These are phyloP conservation scores for Tetrax tetrax DNA, from an alignment of 2,113 vertebrate species.

Conservation along the genomic window DNA sequence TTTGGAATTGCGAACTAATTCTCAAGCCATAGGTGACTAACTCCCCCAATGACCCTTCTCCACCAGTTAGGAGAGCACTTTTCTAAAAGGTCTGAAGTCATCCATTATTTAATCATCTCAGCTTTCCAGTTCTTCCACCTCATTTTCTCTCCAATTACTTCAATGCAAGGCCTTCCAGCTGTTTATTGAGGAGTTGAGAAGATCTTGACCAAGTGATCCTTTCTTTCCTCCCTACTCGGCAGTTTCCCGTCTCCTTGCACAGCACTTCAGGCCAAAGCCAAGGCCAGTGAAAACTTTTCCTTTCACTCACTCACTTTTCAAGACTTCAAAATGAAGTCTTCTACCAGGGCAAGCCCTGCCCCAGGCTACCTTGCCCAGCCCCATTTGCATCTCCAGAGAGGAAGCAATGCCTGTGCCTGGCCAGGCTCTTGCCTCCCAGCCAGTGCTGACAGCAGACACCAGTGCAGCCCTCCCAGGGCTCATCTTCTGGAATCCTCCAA, in stretches of 20 bases:
- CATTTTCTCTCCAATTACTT: not conserved
- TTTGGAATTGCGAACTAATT: not conserved
- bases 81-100: not conserved
- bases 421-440: not conserved
- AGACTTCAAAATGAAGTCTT: not conserved
- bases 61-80: not conserved
- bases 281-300: not conserved
- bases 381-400: not conserved
- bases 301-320: not conserved
- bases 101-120: not conserved
- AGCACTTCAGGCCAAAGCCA: not conserved
- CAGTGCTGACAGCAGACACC: not conserved
- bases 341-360: not conserved
- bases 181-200: not conserved
- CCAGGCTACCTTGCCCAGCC: not conserved
- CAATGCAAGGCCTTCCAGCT: not conserved
- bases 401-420: not conserved
- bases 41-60: not conserved
- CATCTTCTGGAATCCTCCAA: not conserved
- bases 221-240: not conserved
- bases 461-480: not conserved
- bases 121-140: not conserved
- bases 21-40: not conserved
- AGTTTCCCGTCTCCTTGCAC: not conserved
- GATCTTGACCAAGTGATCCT: not conserved